Conservation (phyloP, 1,140 invertebrate species). For the Sycophila sp. region DNA sequence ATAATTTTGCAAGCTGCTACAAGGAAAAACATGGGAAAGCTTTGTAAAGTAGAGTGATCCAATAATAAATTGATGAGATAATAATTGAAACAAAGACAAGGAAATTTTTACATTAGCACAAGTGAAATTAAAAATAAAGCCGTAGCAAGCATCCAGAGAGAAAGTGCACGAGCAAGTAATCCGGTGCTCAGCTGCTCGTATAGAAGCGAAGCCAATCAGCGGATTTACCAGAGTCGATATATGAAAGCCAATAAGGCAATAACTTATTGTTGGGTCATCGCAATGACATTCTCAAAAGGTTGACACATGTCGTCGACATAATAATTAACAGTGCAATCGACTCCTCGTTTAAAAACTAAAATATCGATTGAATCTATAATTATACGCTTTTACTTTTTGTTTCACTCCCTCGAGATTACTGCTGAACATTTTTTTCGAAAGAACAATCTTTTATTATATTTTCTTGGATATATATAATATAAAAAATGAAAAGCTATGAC, state of each 20-base stretch:
- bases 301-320: conserved; percentile 1
- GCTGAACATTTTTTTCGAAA: no score
- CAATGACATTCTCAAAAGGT: conserved; percentile 56
- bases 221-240: conserved; percentile 55
- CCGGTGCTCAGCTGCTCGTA: conserved; percentile 5
- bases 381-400: background rate
- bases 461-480: no score
- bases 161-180: conserved; percentile 28
- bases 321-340: no score
- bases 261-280: conserved; percentile 61
- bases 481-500: no score
- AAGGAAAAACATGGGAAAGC: no score
- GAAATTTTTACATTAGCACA: background rate
- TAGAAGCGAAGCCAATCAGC: conserved; percentile 56
- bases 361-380: no score
- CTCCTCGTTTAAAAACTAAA: no score
- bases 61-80: no score
- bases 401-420: background rate
- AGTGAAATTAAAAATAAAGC: conserved; percentile 30
- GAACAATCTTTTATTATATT: no score
- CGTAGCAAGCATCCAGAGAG: background rate
- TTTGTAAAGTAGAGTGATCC: no score
- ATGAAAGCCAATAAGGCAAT: conserved; percentile 58
- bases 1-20: no score
- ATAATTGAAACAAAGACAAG: no score